A percentile compares a stretch with the other conserved stretches of the same genome.
These are phyloP conservation scores for Florisuga fusca DNA, from an alignment of 2,797 vertebrate genomes.

Conservation along the genomic window DNA sequence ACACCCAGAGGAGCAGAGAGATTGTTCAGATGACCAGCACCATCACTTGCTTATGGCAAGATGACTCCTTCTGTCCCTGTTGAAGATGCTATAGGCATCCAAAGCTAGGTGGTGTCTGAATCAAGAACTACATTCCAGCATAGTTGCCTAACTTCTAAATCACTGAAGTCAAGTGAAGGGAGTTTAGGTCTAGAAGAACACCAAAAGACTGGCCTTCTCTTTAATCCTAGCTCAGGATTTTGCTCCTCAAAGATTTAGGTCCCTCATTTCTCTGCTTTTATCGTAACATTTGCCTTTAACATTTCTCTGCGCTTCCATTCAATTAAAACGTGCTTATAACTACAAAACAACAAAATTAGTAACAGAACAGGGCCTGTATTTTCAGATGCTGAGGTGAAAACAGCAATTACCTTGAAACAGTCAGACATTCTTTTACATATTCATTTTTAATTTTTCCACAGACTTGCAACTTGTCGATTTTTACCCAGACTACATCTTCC, in stretches of 20 bases:
- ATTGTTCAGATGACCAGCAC: neutral
- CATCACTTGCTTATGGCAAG: neutral
- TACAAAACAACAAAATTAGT: neutral
- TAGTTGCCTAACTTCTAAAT: neutral
- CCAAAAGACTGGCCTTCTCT: neutral
- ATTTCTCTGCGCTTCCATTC: neutral
- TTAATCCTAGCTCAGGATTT: neutral
- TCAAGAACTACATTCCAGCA: neutral
- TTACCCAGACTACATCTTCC: neutral
- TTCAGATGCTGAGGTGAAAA: constrained; percentile 13
- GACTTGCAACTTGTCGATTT: neutral
- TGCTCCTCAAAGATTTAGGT: neutral
- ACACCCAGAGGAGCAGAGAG: neutral
- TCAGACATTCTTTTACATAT: neutral
- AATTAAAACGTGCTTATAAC: neutral
- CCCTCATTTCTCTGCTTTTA: neutral
- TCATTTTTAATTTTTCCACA: neutral
- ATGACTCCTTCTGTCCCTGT: neutral
- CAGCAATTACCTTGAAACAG: constrained; percentile 26
- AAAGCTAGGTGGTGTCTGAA: neutral
- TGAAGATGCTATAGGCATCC: neutral
- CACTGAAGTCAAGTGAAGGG: neutral
- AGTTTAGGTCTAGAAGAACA: neutral
- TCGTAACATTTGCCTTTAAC: neutral
- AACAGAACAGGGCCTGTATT: neutral